phyloP scores from a whole-genome alignment of 2,888 invertebrate genomes.

The Eupithecia subumbrata region DNA sequence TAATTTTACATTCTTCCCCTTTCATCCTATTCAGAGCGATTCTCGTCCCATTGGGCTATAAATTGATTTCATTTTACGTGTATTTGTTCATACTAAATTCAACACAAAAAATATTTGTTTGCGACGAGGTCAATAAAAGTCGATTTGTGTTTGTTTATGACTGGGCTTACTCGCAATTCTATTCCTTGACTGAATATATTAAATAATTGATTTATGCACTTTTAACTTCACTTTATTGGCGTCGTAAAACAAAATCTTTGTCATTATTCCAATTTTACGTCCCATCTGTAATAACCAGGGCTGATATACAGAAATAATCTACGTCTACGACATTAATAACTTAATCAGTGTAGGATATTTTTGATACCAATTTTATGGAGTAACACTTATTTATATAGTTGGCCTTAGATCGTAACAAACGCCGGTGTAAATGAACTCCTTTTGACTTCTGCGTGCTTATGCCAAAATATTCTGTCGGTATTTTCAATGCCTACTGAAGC shows the following conservation, averaged over 20 bases:
- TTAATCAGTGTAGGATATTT: slow-evolving; percentile 4
- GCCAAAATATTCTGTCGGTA: not conserved
- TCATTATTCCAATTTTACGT: slow-evolving; percentile 6
- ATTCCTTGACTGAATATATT: slow-evolving; percentile 28
- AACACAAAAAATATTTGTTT: slow-evolving; percentile 40
- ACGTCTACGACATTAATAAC: not conserved
- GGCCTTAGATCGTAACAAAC: not conserved
- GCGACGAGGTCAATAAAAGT: slow-evolving; percentile 43
- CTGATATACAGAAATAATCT: not conserved
- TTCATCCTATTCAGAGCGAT: slow-evolving; percentile 53
- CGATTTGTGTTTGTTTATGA: slow-evolving; percentile 40
- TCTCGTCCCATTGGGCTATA: slow-evolving; percentile 52
- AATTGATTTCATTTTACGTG: slow-evolving; percentile 66
- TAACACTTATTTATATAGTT: not conserved
- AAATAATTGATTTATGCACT: slow-evolving; percentile 21
- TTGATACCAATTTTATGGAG: not conserved
- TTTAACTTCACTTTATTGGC: not conserved
- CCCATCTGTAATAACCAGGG: not conserved
- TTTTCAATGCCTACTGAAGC: not conserved
- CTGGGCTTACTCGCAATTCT: slow-evolving; percentile 27
- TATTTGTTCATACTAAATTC: slow-evolving; percentile 45
- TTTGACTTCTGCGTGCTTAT: not conserved
- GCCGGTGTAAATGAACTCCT: not conserved
- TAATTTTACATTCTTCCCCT: slow-evolving; percentile 60
- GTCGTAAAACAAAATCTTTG: not conserved